phyloP scores from a whole-genome alignment of 1,140 invertebrate genomes.

The Aricia agestis region DNA sequence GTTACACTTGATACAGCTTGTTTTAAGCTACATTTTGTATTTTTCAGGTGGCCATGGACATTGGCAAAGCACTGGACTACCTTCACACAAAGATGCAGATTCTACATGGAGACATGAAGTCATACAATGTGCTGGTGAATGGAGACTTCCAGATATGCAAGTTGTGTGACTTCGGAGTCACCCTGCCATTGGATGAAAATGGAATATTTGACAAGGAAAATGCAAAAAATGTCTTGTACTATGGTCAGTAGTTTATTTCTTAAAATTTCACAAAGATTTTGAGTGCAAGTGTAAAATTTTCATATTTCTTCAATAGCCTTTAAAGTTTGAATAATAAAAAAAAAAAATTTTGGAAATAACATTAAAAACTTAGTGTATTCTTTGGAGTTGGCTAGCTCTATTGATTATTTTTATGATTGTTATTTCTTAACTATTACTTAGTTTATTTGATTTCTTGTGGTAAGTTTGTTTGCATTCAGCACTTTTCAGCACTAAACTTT shows the following conservation, averaged over 20 bases:
- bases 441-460: no score
- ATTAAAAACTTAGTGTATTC: no score
- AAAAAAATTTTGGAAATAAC: no score
- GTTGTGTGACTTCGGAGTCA: conserved; percentile 91
- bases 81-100: conserved; percentile 84
- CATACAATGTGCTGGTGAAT: conserved; percentile 87
- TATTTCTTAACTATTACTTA: no score
- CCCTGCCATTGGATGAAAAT: conserved; percentile 81
- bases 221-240: conserved; percentile 67
- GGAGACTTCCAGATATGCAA: conserved; percentile 85
- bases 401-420: no score
- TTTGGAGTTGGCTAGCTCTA: no score
- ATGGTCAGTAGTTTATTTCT: conserved; percentile 37
- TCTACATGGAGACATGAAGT: conserved; percentile 91
- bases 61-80: conserved; percentile 85
- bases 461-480: no score
- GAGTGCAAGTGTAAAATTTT: no score
- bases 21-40: neutral
- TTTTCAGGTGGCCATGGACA: conserved; percentile 77
- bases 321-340: no score
- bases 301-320: no score
- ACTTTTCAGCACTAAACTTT: no score
- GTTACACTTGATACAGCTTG: neutral
- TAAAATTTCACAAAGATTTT: no score
- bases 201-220: conserved; percentile 78